phyloP scores from a whole-genome alignment of 2,888 invertebrate species.

The Caenorhabditis angaria region DNA sequence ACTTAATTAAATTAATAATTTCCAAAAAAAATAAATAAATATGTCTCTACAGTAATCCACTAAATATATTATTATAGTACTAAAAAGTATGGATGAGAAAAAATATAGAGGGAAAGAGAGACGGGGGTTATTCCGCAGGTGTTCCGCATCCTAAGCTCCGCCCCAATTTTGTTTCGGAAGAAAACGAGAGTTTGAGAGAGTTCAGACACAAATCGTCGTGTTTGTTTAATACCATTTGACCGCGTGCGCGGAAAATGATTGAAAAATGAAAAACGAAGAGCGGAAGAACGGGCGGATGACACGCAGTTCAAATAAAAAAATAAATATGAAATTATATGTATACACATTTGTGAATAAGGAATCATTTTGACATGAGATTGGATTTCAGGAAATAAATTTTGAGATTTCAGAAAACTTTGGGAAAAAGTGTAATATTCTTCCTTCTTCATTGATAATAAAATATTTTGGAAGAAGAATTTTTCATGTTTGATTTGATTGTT shows the following conservation, averaged over 20 bases:
- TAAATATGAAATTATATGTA: too few species aligned
- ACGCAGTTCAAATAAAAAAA: neutral
- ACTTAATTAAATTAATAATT: neutral
- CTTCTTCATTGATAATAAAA: too few species aligned
- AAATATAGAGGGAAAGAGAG: neutral
- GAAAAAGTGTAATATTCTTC: too few species aligned
- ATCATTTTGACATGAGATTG: too few species aligned
- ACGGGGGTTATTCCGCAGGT: neutral
- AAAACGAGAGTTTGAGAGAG: neutral
- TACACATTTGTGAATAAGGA: too few species aligned
- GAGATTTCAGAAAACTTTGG: too few species aligned
- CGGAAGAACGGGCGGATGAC: neutral
- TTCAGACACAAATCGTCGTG: neutral
- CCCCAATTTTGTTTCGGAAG: neutral
- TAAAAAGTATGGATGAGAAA: neutral
- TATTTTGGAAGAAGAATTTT: too few species aligned
- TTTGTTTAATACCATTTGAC: conserved; percentile 2
- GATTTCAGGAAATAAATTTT: too few species aligned
- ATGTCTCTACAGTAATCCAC: neutral
- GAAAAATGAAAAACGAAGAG: neutral
- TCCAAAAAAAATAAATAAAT: too few species aligned
- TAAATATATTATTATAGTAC: neutral
- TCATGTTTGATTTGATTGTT: too few species aligned
- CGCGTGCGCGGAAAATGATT: too few species aligned
- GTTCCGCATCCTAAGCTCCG: neutral